phyloP scores from a whole-genome alignment of 2,888 invertebrate genomes.

The Coelinius sp. region DNA sequence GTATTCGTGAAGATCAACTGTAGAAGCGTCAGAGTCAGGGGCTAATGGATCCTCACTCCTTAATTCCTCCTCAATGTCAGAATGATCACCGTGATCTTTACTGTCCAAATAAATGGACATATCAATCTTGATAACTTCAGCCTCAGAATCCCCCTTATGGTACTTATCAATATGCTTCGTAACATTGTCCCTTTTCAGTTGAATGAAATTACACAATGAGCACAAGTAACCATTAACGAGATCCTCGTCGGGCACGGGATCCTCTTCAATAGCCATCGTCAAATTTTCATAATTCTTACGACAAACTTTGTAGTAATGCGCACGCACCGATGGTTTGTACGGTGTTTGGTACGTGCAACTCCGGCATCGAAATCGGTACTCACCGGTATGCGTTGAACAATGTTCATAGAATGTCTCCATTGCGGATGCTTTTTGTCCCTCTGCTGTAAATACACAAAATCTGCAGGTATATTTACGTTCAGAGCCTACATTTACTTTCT shows the following conservation, averaged over 20 bases:
- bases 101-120: conserved; percentile 60
- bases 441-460: conserved; percentile 60
- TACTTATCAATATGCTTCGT: conserved; percentile 76
- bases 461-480: conserved; percentile 59
- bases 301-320: conserved; percentile 65
- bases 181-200: conserved; percentile 76
- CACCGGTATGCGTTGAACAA: conserved; percentile 83
- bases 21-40: not conserved
- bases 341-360: conserved; percentile 72
- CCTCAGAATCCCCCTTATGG: conserved; percentile 72
- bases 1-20: not conserved
- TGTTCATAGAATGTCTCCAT: conserved; percentile 79
- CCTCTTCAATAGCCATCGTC: conserved; percentile 52
- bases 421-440: conserved; percentile 48
- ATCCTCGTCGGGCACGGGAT: conserved; percentile 56
- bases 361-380: conserved; percentile 79
- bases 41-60: conserved; percentile 42
- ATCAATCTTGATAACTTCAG: conserved; percentile 70
- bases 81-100: conserved; percentile 39
- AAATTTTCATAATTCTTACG: conserved; percentile 48
- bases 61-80: conserved; percentile 51
- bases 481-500: conserved; percentile 31
- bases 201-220: conserved; percentile 81
- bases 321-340: conserved; percentile 61
- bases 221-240: conserved; percentile 77